Conservation (phyloP, 1,140 invertebrate species). For the Zaprionus tsacasi region DNA sequence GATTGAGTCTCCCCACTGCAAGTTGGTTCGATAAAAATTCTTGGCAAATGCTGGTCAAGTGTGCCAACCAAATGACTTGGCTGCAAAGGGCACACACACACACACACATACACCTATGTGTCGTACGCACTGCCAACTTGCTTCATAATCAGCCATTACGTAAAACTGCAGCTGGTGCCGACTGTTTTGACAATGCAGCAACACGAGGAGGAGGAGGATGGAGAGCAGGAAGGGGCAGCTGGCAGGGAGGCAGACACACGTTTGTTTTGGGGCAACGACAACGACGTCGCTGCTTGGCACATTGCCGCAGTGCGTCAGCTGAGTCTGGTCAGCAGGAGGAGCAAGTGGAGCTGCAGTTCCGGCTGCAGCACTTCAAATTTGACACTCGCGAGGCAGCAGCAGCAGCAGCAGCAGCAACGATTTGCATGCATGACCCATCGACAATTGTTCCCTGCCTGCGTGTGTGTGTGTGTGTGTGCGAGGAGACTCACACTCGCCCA, state of each 20-base stretch:
- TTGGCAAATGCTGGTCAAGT: slow-evolving; percentile 13
- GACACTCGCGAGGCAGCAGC: slow-evolving; percentile 38
- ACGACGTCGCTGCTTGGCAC: slow-evolving; percentile 34
- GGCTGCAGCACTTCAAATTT: slow-evolving; percentile 47
- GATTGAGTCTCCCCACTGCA: slow-evolving; percentile 16
- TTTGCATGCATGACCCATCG: slow-evolving; percentile 69
- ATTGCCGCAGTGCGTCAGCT: slow-evolving; percentile 56
- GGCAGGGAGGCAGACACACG: slow-evolving; percentile 10
- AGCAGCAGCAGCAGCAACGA: slow-evolving; percentile 39
- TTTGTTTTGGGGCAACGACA: slow-evolving; percentile 38
- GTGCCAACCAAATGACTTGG: background rate
- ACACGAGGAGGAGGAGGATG: background rate
- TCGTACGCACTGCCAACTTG: slow-evolving; percentile 33
- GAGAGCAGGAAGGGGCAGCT: background rate
- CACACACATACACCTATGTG: background rate
- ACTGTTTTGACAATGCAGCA: slow-evolving; percentile 48
- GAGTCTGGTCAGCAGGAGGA: slow-evolving; percentile 40
- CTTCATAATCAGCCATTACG: slow-evolving; percentile 53
- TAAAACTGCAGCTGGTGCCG: slow-evolving; percentile 46
- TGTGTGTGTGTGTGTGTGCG: slow-evolving; percentile 2
- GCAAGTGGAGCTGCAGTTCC: slow-evolving; percentile 7
- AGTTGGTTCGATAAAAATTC: slow-evolving; percentile 10
- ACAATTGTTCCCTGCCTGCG: slow-evolving; percentile 60
- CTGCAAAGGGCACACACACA: slow-evolving; percentile 10
- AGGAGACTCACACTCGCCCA: slow-evolving; percentile 38